Evolutionary conservation across 2,888 invertebrate genomes (phyloP), one percentile per base, ranked within the genome.

Genomic region (Blastobasis adustella): DNA sequence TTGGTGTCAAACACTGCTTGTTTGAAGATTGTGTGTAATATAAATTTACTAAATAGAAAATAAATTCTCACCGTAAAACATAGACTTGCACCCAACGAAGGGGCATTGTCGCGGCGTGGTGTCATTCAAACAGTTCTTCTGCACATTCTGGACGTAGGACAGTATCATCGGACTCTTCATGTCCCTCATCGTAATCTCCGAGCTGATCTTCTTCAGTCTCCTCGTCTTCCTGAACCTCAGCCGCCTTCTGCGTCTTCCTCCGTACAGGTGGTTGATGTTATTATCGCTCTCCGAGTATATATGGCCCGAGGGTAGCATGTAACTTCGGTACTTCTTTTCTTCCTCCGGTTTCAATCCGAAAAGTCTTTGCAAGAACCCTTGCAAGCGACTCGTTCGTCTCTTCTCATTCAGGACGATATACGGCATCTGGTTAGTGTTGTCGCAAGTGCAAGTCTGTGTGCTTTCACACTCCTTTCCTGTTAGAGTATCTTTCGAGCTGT

Each of bases 91-190:
- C 0, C 83, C 85, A 5, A 69, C 36, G 1, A 86, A 73, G 0
- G 87, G 87, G 47, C 87, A 87, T 6, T 79, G 78, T 4, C 87
- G 58, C 0, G 75, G 74, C 23, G 84, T 85, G 0, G 73, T 81
- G 42, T 87, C 86, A 67, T 70, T 71, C 46, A 86, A 57, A 37
- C 79, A 87, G 49, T 59, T 74, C 52, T 60, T 71, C 60, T 85
- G 87, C 0, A 82, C 77, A 0, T 77, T 72, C 53, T 86, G 85
- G 3, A 84, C 78, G 37, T 71, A 85, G 0, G 70, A 66, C 47
- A 84, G 49, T n/a, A 83, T 81, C 1, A 69, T 59, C 0, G 84
- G 79, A 48, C 63, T 74, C 10, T 70, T 68, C 6, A 67, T 10
- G 10, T 75, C 69, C 1, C 69, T 65, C 6, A 85, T 49, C 0